Evolutionary conservation across 2,888 invertebrate genomes (phyloP), one percentile per base, ranked within the genome.

Genomic region (Cantharis rufa): DNA sequence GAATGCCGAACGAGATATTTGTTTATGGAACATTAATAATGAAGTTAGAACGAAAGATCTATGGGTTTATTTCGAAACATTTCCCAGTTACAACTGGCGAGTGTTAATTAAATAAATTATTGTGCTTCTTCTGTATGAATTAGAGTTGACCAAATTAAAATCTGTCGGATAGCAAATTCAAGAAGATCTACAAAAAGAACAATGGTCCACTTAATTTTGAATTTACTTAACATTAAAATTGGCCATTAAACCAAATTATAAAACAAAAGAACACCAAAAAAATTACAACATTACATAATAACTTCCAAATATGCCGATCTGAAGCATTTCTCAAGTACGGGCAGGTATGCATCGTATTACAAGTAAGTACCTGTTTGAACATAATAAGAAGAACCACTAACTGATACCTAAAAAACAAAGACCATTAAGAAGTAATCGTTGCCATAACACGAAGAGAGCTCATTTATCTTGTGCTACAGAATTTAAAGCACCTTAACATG

Each of bases 361-460:
- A 66, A 66, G 48, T 24, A 66, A 66, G 64, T 66, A 66, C 64
- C 64, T 66, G 64, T 66, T 66, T 66, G 64, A 66, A 66, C 64
- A 66, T 66, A 66, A 66, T 66, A 66, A 66, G 24, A 66, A 66
- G 24, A 24, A 66, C 64, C 13, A 66, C 64, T 66, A 66, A 66
- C 64, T 66, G 64, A 66, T 66, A 66, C 24, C 18, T 66, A 66
- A 66, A 66, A 66, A 66, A 66, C 64, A 66, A 66, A 18, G 24
- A 66, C 18, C 21, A 66, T 21, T 66, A 66, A 21, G 18, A 66
- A 66, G 64, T 66, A 66, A 66, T 66, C 64, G 64, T 66, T 66
- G 64, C 64, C 64, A 66, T 66, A 66, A 66, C 64, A 66, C 24
- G 64, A 66, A 66, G 64, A 66, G 64, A 66, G 16, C 24, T 24